These are phyloP conservation scores for Myotis myotis DNA, from an alignment of 2,797 vertebrate species.

Conservation along the genomic window DNA sequence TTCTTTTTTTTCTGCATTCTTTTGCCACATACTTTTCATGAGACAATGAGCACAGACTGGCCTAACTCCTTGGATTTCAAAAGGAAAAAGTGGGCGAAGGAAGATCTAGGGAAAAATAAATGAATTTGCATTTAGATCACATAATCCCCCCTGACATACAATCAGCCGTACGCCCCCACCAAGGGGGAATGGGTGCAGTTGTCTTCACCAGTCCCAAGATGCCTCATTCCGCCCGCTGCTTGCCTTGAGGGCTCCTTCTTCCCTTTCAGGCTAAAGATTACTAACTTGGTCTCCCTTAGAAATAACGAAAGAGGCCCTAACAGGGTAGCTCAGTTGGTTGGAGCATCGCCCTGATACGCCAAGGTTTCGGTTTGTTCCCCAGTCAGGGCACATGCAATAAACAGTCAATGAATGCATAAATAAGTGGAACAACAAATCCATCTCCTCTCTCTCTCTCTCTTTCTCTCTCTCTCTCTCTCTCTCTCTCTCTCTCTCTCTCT, in stretches of 20 bases:
- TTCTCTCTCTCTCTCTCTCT: not conserved
- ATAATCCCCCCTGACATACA: not conserved
- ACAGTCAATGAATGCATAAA: not conserved
- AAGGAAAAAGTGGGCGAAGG: not conserved
- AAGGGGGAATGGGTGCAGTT: not conserved
- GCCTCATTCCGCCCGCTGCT: not conserved
- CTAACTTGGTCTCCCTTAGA: not conserved
- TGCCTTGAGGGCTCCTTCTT: not conserved
- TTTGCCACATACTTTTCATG: not conserved
- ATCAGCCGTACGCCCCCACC: not conserved
- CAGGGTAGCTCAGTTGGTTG: not conserved
- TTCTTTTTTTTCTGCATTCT: not conserved
- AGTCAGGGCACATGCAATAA: not conserved
- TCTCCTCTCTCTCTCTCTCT: not conserved
- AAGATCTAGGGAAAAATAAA: not conserved
- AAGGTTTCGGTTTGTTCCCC: not conserved
- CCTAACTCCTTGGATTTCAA: constrained; percentile 2
- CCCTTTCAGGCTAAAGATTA: not conserved
- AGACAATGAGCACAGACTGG: not conserved
- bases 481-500: not conserved
- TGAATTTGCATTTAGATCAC: not conserved
- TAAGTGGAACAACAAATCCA: not conserved
- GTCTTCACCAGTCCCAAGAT: not conserved
- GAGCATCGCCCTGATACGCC: not conserved
- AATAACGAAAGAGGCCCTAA: not conserved